Evolutionary conservation across 2,113 vertebrate species (phyloP).

Genomic region (Phodopus roborovskii): DNA sequence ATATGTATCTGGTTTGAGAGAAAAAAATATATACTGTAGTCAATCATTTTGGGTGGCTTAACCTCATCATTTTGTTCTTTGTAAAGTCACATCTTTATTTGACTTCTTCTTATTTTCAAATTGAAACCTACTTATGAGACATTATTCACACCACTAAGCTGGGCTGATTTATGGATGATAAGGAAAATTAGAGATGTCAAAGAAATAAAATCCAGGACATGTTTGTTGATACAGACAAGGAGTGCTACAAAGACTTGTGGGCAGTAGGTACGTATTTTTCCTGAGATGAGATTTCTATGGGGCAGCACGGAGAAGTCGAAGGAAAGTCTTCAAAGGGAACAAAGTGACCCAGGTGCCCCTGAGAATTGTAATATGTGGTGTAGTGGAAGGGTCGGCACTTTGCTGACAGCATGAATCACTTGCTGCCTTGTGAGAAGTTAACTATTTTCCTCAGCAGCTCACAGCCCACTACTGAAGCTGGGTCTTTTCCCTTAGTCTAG

Average conservation of each 20-base stretch:
- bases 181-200: slow-evolving; percentile 24
- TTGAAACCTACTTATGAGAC: slow-evolving; percentile 19
- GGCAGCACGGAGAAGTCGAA: neutral
- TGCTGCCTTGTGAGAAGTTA: neutral
- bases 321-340: neutral
- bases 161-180: slow-evolving; percentile 3
- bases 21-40: slow-evolving; percentile 19
- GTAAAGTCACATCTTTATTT: slow-evolving; percentile 48
- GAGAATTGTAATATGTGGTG: neutral
- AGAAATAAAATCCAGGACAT: neutral
- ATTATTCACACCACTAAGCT: slow-evolving; percentile 5
- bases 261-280: neutral
- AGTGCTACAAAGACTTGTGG: neutral
- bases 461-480: neutral
- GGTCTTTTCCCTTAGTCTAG: neutral
- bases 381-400: neutral
- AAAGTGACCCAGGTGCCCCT: neutral
- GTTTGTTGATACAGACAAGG: slow-evolving; percentile 7
- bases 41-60: slow-evolving; percentile 39
- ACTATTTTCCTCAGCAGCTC: neutral
- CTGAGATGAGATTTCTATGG: neutral
- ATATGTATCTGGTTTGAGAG: slow-evolving; percentile 18
- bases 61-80: neutral
- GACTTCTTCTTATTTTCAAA: slow-evolving; percentile 51
- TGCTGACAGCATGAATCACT: no score